Conservation (phyloP, 2,797 vertebrate species). For the Myotis pilosus region DNA sequence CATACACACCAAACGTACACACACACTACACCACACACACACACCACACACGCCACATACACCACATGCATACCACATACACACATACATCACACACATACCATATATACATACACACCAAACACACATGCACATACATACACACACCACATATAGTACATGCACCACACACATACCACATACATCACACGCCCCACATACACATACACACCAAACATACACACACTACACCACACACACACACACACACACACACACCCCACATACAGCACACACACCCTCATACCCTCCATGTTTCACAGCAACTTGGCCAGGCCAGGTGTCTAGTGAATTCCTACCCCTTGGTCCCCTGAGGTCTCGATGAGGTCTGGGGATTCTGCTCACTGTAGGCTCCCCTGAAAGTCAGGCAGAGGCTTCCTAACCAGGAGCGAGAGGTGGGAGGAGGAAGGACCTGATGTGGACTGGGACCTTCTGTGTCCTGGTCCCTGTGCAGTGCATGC, state of each 20-base stretch:
- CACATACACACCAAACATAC: not conserved
- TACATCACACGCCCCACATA: too few species aligned
- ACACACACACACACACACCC: too few species aligned
- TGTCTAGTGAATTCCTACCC: not conserved
- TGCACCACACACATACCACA: too few species aligned
- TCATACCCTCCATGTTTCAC: not conserved
- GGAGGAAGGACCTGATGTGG: not conserved
- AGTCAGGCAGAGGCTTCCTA: not conserved
- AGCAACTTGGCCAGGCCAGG: not conserved
- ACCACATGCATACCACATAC: too few species aligned
- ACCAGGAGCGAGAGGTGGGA: not conserved
- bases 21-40: too few species aligned
- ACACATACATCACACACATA: not conserved
- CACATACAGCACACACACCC: not conserved
- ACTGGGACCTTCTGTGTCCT: not conserved
- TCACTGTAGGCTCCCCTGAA: not conserved
- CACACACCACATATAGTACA: too few species aligned
- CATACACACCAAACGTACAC: not conserved
- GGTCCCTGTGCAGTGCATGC: accelerated
- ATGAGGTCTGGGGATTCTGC: not conserved
- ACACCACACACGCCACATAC: too few species aligned
- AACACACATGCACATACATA: not conserved
- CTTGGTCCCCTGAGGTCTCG: not conserved
- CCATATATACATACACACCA: not conserved
- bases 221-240: not conserved